A percentile compares a stretch with the other conserved stretches of the same genome.
These are phyloP conservation scores for Teleiodes luculella DNA, from an alignment of 2,888 invertebrate species.

Conservation along the genomic window DNA sequence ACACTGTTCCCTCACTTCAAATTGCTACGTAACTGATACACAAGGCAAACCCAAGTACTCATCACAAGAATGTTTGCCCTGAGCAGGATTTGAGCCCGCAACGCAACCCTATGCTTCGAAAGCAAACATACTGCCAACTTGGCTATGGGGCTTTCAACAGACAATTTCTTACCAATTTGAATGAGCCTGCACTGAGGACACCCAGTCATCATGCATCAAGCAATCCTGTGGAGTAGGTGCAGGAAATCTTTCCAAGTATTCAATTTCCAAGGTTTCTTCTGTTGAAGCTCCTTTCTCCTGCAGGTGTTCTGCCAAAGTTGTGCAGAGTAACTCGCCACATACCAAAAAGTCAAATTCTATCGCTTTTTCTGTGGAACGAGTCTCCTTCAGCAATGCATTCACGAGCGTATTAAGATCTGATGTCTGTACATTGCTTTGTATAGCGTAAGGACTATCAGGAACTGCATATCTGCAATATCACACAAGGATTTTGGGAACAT, in stretches of 20 bases:
- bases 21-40: no score
- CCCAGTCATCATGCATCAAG: slow-evolving; percentile 98
- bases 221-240: slow-evolving; percentile 96
- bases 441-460: slow-evolving; percentile 90
- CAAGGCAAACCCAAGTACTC: no score
- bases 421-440: slow-evolving; percentile 84
- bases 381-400: slow-evolving; percentile 86
- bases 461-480: slow-evolving; percentile 85
- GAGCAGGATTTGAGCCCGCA: no score
- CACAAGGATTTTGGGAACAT: not conserved
- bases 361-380: slow-evolving; percentile 48
- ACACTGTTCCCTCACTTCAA: no score
- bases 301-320: slow-evolving; percentile 85
- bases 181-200: slow-evolving; percentile 88
- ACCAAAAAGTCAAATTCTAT: slow-evolving; percentile 93
- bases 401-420: slow-evolving; percentile 87
- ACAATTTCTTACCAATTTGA: slow-evolving; percentile 80
- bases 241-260: slow-evolving; percentile 93
- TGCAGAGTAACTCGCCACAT: slow-evolving; percentile 87
- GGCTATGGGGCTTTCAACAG: no score
- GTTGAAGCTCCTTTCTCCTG: slow-evolving; percentile 86
- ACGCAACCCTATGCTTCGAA: no score
- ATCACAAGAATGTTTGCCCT: no score
- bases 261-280: slow-evolving; percentile 92
- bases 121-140: no score